Evolutionary conservation across 2,888 invertebrate species (phyloP), one percentile per base, ranked within the genome.

Genomic region (Pyrgus malvae): DNA sequence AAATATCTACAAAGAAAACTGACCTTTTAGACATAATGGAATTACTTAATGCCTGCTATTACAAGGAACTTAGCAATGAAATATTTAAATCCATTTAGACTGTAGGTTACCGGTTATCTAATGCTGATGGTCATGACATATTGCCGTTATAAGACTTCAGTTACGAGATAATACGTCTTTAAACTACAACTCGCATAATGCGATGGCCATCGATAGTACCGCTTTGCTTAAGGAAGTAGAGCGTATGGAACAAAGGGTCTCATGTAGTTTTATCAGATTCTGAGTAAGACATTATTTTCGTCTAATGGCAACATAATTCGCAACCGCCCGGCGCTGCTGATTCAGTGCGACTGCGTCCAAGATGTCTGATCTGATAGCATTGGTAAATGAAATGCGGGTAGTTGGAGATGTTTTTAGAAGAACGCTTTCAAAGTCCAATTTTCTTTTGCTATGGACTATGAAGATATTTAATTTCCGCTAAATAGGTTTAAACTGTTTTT

Each of bases 341-440:
- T 80, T 70, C 72, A 68, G 72, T 72, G 68, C 70, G 74, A 78
- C 73, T 78, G 72, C 70, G 76, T 77, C 73, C 66, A 70, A 76
- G 83, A 83, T 81, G 78, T n/a, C n/a, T n/a, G n/a, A n/a, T 78
- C 69, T 71, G 82, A 84, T 83, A 75, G 73, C 70, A 65, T 76
- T 68, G 67, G 66, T 64, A 77, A 83, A 83, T 82, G 79, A 80
- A 78, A 75, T 70, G 77, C 73, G 77, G 80, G 77, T 81, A 80
- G 80, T 80, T 74, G 74, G 72, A 74, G 79, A 78, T 81, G 84
- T 87, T 84, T 87, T 84, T 9, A 17, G 76, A 76, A 75, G 75
- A 74, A 72, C 76, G 71, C 17, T 48, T 38, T 74, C 68, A 69
- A 68, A 72, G 78, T 74, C 76, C 77, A 83, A 78, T 80, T 78